Base-by-base conservation (phyloP, 1,140 invertebrate species). In the Diuraphis noxia region DNA sequence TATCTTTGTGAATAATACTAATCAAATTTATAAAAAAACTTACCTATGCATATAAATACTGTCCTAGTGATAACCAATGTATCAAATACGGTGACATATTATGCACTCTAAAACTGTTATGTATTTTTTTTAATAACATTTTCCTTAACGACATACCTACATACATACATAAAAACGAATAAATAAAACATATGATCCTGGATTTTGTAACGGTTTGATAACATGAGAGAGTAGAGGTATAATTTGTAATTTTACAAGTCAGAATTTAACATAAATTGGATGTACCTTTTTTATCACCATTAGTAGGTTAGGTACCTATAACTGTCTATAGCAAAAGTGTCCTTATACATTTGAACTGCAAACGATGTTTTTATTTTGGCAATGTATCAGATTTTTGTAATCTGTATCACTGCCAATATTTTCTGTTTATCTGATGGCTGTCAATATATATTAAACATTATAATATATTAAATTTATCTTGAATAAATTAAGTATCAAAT, bases 361-460 rank as follows among this genome's bases (percentile, higher is more conserved):
- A 85, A 85, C 41, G 30, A 85, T 43, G 82, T 19, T 85, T 84
- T 85, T 84, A 34, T 85, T 85, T 43, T 85, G 82, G 82, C 82
- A 85, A n/a, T 38, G 82, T 85, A 17, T 43, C 82, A 85, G 41
- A 43, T 85, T 85, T 43, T 43, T 19, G n/a, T 34, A 43, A 85
- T 43, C 41, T 43, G 82, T 85, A 43, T n/a, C 41, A 85, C 30
- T 43, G 82, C 82, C 82, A 85, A 85, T 85, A 43, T 85, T 85
- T 84, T 84, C 21, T 84, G 9, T 85, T 41, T 85, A 85, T 46
- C 82, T 34, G 82, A 46, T 43, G 7, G 17, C 30, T 21, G n/a
- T 85, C 41, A n/a, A 85, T 85, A 46, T 43, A 85, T 34, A 81
- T 38, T 10, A 81, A 81, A 40, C 23, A 38, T 72, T 72, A 72